Evolutionary conservation across 2,113 vertebrate genomes (phyloP).

Genomic region (Mormyrus iriodes): DNA sequence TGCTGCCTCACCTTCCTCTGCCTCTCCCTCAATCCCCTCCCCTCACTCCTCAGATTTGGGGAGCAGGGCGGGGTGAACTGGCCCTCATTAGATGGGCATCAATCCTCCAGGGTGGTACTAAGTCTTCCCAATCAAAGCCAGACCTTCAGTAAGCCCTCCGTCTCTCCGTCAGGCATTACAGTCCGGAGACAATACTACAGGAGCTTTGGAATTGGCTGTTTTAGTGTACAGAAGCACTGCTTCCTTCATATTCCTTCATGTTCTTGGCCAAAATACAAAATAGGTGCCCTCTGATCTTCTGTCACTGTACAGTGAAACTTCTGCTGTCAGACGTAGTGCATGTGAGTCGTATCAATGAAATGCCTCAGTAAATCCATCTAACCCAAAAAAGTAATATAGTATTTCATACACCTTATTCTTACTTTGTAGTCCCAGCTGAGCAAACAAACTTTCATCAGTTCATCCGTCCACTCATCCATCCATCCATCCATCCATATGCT

Average conservation of each 20-base stretch:
- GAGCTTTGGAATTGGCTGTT: not conserved
- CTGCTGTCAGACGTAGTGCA: not conserved
- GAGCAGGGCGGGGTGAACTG: conserved; percentile 35
- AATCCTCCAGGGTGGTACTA: conserved; percentile 67
- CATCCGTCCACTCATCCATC: not conserved
- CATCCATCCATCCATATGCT: not conserved
- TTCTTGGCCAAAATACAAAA: not conserved
- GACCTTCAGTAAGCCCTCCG: conserved; percentile 52
- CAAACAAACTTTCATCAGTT: not conserved
- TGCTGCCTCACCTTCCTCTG: conserved; percentile 91
- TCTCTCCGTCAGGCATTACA: not conserved
- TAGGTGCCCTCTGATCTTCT: not conserved
- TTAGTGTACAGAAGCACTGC: not conserved
- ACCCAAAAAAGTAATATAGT: not conserved
- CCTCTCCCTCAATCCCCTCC: conserved; percentile 90
- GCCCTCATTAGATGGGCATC: conserved; percentile 39
- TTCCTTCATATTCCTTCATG: not conserved
- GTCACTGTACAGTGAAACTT: not conserved
- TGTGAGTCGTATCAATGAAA: not conserved
- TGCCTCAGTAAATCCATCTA: not conserved
- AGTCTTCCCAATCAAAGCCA: conserved; percentile 65
- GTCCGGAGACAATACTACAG: not conserved
- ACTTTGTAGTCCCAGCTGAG: not conserved
- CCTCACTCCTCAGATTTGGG: conserved; percentile 70
- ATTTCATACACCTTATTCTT: not conserved